Percentiles rank a stretch among this genome's conserved stretches.
phyloP scores from a whole-genome alignment of 2,113 vertebrate species.

The Corythornis cristatus region DNA sequence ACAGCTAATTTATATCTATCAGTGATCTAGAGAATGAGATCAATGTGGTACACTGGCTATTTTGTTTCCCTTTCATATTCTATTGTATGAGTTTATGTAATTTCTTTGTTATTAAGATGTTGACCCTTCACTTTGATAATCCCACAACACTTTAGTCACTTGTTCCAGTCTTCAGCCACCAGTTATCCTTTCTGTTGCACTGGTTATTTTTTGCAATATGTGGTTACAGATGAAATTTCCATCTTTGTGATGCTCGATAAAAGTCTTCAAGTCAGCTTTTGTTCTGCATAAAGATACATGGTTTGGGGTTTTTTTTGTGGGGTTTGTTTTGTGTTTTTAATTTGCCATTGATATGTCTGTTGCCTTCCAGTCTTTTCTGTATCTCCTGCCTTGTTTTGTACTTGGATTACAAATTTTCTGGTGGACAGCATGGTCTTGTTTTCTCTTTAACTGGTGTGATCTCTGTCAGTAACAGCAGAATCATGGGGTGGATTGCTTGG shows the following conservation, averaged over 20 bases:
- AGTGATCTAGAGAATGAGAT: background rate
- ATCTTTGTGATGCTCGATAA: background rate
- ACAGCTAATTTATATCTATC: background rate
- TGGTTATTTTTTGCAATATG: background rate
- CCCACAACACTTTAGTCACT: background rate
- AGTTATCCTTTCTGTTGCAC: background rate
- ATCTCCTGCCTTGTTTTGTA: background rate
- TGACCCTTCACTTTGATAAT: background rate
- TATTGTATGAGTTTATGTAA: background rate
- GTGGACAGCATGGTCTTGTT: background rate
- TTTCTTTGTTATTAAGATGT: background rate
- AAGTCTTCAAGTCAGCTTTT: background rate
- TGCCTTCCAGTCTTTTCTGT: background rate
- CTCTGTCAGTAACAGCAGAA: background rate
- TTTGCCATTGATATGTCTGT: background rate
- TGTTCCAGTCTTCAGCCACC: background rate
- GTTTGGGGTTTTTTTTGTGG: background rate
- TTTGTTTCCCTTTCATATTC: background rate
- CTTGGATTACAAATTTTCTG: background rate
- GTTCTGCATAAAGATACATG: background rate
- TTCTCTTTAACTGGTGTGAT: rapidly evolving
- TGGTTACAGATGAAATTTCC: background rate
- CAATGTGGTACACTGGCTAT: rapidly evolving
- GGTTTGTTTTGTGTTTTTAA: background rate
- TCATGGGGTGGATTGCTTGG: background rate